A percentile compares a stretch with the other conserved stretches of the same genome.
Evolutionary conservation across 2,888 invertebrate genomes (phyloP).

Genomic region (Penaeus monodon): DNA sequence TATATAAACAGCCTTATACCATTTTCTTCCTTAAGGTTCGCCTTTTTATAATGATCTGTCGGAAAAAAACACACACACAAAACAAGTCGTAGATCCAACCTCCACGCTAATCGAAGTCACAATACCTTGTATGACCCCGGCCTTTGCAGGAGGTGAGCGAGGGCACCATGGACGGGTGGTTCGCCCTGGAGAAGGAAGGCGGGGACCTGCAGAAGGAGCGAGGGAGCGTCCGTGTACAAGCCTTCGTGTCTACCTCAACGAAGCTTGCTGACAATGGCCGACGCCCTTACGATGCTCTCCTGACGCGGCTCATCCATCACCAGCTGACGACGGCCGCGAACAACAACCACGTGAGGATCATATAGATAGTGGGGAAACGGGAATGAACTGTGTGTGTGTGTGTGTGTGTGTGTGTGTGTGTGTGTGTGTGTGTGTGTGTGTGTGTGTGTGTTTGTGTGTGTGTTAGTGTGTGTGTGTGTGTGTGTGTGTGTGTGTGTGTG

Average conservation of each 20-base stretch:
- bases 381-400: not conserved
- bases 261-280: constrained; percentile 31
- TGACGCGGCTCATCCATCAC: constrained; percentile 47
- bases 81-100: no score
- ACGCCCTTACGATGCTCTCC: constrained; percentile 40
- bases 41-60: no score
- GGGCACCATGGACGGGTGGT: constrained; percentile 40
- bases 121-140: no score
- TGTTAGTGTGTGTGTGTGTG: not conserved
- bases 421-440: not conserved
- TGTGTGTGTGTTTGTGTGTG: not conserved
- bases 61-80: no score
- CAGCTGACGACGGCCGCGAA: constrained; percentile 28
- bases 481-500: not conserved
- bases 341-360: constrained; percentile 34
- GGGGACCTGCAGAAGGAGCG: constrained; percentile 38
- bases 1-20: no score
- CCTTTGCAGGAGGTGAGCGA: constrained; percentile 37
- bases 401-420: not conserved
- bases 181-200: constrained; percentile 34
- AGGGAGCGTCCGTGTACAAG: constrained; percentile 29
- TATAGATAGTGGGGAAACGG: no score
- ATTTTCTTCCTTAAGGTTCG: no score
- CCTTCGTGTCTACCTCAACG: constrained; percentile 26
- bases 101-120: no score